phyloP scores from a whole-genome alignment of 2,888 invertebrate genomes.

The Cephus nigrinus region DNA sequence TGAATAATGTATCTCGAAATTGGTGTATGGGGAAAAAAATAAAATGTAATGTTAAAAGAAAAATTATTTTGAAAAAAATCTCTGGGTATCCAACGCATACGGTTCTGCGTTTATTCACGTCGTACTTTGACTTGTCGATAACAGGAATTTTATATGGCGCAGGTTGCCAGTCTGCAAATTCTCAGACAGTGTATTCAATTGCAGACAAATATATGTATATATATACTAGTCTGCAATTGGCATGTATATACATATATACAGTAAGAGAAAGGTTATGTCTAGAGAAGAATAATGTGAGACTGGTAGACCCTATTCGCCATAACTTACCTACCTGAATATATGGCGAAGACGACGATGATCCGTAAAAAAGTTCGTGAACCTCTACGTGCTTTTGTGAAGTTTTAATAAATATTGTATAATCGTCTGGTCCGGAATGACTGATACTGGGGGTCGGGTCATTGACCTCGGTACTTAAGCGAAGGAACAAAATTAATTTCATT shows the following conservation, averaged over 20 bases:
- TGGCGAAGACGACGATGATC: neutral
- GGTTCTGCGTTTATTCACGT: neutral
- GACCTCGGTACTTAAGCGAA: neutral
- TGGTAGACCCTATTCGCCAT: neutral
- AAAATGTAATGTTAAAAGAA: neutral
- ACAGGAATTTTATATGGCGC: neutral
- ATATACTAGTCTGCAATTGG: too few species aligned
- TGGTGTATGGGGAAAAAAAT: too few species aligned
- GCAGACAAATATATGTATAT: too few species aligned
- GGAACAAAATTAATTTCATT: neutral
- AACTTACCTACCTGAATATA: neutral
- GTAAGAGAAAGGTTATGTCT: neutral
- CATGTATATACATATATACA: too few species aligned
- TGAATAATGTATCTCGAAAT: neutral
- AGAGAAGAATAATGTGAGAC: neutral
- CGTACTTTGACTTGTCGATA: neutral
- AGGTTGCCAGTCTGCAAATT: neutral
- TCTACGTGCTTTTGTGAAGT: neutral
- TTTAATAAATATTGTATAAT: too few species aligned
- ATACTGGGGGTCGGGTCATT: neutral
- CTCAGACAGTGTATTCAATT: neutral
- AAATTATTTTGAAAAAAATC: neutral
- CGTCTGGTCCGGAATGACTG: neutral
- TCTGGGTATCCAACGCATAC: neutral
- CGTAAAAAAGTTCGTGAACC: neutral